These are phyloP conservation scores for Ornithoptera alexandrae DNA, from an alignment of 2,888 invertebrate genomes.

Conservation along the genomic window DNA sequence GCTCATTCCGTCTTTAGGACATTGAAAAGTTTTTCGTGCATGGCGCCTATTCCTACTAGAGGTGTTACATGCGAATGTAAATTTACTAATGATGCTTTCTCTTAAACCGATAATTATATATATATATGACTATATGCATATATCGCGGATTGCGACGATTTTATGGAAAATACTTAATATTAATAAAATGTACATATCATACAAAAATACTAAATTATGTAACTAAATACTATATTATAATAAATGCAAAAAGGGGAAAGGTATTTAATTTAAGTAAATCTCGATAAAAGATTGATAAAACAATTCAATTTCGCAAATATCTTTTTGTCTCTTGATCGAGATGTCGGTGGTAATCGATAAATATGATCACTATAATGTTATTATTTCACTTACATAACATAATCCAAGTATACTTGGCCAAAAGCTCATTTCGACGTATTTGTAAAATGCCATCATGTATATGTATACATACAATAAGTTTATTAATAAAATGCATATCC, in stretches of 20 bases:
- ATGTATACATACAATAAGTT: not conserved
- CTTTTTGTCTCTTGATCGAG: slow-evolving; percentile 4
- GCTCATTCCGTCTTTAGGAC: slow-evolving; percentile 71
- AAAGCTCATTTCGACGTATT: slow-evolving; percentile 11
- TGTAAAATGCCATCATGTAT: slow-evolving; percentile 9
- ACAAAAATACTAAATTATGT: slow-evolving; percentile 17
- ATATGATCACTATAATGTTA: not conserved
- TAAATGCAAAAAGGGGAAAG: slow-evolving; percentile 20
- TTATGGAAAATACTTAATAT: slow-evolving; percentile 6
- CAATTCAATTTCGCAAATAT: slow-evolving; percentile 52
- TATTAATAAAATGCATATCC: slow-evolving; percentile 21
- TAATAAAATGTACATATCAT: slow-evolving; percentile 15
- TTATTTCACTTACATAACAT: slow-evolving; percentile 6
- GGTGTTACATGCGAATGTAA: slow-evolving; percentile 54
- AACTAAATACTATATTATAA: slow-evolving; percentile 14
- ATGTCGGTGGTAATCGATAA: not conserved
- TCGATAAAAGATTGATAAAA: slow-evolving; percentile 36
- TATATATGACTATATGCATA: slow-evolving; percentile 29
- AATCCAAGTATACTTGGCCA: slow-evolving; percentile 14
- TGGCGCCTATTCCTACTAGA: slow-evolving; percentile 40
- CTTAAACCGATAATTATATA: slow-evolving; percentile 28
- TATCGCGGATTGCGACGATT: slow-evolving; percentile 34
- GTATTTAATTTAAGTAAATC: slow-evolving; percentile 16
- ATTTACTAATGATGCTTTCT: slow-evolving; percentile 65
- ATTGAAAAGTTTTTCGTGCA: slow-evolving; percentile 68